These are phyloP conservation scores for Atherinosoma microstoma DNA, from an alignment of 2,797 vertebrate genomes.

Conservation along the genomic window DNA sequence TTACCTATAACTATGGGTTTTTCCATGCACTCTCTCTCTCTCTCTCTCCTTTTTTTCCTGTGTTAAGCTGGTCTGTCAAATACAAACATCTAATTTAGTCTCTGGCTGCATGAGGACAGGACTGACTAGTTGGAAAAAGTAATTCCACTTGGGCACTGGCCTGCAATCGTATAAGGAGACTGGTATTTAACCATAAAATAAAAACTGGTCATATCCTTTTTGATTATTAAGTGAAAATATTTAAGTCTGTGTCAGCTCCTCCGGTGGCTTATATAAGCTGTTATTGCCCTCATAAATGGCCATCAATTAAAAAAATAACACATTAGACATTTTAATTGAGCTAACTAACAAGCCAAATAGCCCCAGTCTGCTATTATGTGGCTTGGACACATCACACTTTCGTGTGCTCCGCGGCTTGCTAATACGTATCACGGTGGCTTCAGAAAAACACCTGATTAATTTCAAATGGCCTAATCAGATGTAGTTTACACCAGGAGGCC, in stretches of 20 bases:
- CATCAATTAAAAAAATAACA: conserved; percentile 58
- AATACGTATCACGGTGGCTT: conserved; percentile 49
- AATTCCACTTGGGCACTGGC: conserved; percentile 74
- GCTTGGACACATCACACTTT: conserved; percentile 55
- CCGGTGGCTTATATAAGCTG: conserved; percentile 51
- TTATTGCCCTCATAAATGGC: conserved; percentile 66
- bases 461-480: conserved; percentile 52
- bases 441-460: conserved; percentile 57
- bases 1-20: conserved; percentile 72
- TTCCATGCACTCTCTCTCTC: conserved; percentile 62
- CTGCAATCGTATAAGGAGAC: conserved; percentile 74
- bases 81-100: conserved; percentile 82
- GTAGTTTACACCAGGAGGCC: conserved; percentile 38
- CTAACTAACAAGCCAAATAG: conserved; percentile 54
- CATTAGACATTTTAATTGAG: conserved; percentile 52
- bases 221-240: conserved; percentile 69
- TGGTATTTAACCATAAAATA: conserved; percentile 79
- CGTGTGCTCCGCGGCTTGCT: conserved; percentile 49
- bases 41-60: conserved; percentile 62
- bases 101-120: conserved; percentile 69
- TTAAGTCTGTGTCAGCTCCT: conserved; percentile 54
- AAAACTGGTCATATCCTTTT: conserved; percentile 75
- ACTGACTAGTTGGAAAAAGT: conserved; percentile 82
- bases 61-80: conserved; percentile 76
- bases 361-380: conserved; percentile 58